Percentiles rank a stretch among this genome's conserved stretches.
Conservation (phyloP, 2,113 vertebrate species). For the Junco hyemalis region DNA sequence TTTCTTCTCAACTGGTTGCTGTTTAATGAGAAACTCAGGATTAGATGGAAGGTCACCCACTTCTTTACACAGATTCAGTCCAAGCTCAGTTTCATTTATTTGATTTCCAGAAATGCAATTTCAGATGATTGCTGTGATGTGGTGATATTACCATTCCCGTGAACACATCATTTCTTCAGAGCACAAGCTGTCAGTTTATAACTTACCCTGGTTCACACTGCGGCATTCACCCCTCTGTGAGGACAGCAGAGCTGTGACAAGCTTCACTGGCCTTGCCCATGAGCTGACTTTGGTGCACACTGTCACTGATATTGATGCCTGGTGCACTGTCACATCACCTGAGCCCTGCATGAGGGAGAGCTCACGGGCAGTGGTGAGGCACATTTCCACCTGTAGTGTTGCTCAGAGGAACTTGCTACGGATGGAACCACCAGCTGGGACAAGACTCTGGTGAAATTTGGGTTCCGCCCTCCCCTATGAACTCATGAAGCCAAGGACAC, state of each 20-base stretch:
- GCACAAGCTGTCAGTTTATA: not conserved
- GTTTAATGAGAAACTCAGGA: not conserved
- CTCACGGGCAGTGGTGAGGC: fast-evolving
- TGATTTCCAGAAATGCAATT: not conserved
- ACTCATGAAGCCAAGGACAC: not conserved
- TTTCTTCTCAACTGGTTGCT: not conserved
- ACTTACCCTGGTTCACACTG: not conserved
- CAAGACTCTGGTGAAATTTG: not conserved
- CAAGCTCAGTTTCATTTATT: not conserved
- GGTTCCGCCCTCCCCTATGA: not conserved
- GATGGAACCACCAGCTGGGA: not conserved
- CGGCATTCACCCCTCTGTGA: not conserved
- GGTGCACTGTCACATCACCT: not conserved
- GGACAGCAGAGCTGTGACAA: not conserved
- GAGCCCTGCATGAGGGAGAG: fast-evolving
- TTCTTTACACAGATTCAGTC: not conserved
- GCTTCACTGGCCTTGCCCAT: not conserved
- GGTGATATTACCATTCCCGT: not conserved
- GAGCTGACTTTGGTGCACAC: not conserved
- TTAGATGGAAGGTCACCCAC: not conserved
- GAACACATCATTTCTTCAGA: not conserved
- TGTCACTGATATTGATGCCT: not conserved
- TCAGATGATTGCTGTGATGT: not conserved
- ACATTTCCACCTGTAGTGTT: fast-evolving
- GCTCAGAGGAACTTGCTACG: not conserved